Percentiles rank a stretch among this genome's conserved stretches.
Conservation (phyloP, 2,888 invertebrate species). For the Exocentrus adspersus region DNA sequence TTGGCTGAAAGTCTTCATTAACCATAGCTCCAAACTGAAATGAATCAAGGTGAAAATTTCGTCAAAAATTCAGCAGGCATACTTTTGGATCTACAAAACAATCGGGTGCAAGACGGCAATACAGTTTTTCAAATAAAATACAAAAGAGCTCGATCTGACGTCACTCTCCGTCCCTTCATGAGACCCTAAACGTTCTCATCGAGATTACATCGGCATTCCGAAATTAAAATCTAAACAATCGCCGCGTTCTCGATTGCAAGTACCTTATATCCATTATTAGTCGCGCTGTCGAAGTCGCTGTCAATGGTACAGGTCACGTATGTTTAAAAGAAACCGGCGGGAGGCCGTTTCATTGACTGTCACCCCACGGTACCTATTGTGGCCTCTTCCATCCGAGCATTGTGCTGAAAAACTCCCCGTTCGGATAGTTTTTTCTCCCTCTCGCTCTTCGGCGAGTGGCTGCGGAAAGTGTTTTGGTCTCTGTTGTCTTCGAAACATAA, state of each 20-base stretch:
- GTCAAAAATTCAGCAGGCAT: no score
- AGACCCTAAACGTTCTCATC: conserved; percentile 53
- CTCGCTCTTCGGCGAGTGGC: neutral
- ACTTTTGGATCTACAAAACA: no score
- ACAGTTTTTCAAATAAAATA: conserved; percentile 10
- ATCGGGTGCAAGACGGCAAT: no score
- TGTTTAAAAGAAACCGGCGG: conserved; percentile 53
- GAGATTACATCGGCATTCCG: conserved; percentile 56
- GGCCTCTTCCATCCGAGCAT: conserved; percentile 54
- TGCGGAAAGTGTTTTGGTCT: conserved; percentile 17
- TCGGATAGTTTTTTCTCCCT: conserved; percentile 29
- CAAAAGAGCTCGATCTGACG: conserved; percentile 1
- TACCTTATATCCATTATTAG: conserved; percentile 50
- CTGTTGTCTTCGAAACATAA: conserved; percentile 32
- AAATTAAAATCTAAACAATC: conserved; percentile 58
- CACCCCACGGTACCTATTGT: conserved; percentile 60
- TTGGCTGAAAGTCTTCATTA: no score
- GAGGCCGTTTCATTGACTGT: conserved; percentile 56
- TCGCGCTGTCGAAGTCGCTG: conserved; percentile 58
- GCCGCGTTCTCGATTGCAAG: conserved; percentile 50
- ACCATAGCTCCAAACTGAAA: no score
- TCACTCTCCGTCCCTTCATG: conserved; percentile 32
- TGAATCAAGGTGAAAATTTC: no score
- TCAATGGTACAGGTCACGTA: conserved; percentile 59
- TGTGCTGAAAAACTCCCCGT: conserved; percentile 34